Percentiles rank a stretch among this genome's conserved stretches.
phyloP scores from a whole-genome alignment of 2,113 vertebrate species.

The Benitochromis conjunctus region DNA sequence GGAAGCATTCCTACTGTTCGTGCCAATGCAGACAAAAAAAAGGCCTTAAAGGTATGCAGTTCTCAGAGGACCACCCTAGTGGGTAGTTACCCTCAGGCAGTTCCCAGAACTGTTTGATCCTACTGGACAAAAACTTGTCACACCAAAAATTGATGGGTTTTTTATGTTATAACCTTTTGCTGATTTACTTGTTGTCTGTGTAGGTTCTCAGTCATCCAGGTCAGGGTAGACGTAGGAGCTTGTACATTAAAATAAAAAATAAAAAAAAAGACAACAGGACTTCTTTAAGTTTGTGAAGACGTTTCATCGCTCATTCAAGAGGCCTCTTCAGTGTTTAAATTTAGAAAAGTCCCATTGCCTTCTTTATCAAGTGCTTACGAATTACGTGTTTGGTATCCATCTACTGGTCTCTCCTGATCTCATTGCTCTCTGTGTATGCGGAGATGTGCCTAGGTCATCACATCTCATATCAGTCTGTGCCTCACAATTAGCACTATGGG shows the following conservation, averaged over 20 bases:
- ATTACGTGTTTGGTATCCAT: not conserved
- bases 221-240: accelerated
- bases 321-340: not conserved
- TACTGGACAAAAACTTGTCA: not conserved
- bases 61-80: not conserved
- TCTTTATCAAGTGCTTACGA: not conserved
- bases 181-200: not conserved
- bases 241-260: not conserved
- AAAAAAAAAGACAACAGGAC: not conserved
- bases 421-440: accelerated
- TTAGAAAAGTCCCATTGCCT: not conserved
- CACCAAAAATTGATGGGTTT: not conserved
- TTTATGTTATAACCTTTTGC: not conserved
- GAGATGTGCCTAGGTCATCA: not conserved
- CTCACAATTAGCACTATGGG: not conserved
- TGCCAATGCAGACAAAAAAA: not conserved
- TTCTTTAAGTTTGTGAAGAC: not conserved
- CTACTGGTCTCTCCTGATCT: not conserved
- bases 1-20: not conserved
- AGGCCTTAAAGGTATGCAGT: not conserved
- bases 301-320: not conserved
- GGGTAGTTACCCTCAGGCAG: not conserved
- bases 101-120: not conserved
- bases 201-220: not conserved
- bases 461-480: not conserved